Evolutionary conservation across 2,797 vertebrate genomes (phyloP).

Genomic region (Megalops cyprinoides): DNA sequence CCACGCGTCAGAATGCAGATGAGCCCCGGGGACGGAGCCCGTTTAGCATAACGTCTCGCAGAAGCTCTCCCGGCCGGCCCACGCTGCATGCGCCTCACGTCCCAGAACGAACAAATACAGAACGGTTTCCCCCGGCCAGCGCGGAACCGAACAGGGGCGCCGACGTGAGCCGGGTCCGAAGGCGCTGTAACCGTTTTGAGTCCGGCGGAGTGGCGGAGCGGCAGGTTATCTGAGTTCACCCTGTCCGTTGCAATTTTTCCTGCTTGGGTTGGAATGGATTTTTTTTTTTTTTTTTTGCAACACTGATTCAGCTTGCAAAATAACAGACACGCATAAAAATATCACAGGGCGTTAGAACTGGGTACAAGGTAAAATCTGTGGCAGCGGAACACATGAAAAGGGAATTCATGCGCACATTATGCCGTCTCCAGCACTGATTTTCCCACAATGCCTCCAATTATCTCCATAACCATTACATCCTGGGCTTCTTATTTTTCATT

Average conservation of each 20-base stretch:
- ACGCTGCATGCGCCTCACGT: neutral
- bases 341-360: neutral
- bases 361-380: neutral
- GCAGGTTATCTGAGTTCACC: constrained; percentile 2
- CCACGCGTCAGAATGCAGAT: neutral
- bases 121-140: neutral
- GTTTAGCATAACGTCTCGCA: constrained; percentile 11
- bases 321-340: neutral
- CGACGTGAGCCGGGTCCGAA: neutral
- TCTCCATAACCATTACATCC: neutral
- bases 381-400: neutral
- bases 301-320: neutral
- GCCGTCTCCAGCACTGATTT: neutral
- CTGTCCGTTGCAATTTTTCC: neutral
- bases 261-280: neutral
- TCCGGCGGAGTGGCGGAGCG: neutral
- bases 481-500: too few relatives aligned
- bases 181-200: neutral
- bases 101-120: constrained; percentile 8
- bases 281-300: neutral
- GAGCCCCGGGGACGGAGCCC: neutral
- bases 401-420: neutral
- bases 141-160: neutral
- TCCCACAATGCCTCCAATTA: constrained; percentile 2
- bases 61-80: neutral